Base-by-base conservation (phyloP, 1,140 invertebrate genomes). In the Amphibalanus amphitrite region DNA sequence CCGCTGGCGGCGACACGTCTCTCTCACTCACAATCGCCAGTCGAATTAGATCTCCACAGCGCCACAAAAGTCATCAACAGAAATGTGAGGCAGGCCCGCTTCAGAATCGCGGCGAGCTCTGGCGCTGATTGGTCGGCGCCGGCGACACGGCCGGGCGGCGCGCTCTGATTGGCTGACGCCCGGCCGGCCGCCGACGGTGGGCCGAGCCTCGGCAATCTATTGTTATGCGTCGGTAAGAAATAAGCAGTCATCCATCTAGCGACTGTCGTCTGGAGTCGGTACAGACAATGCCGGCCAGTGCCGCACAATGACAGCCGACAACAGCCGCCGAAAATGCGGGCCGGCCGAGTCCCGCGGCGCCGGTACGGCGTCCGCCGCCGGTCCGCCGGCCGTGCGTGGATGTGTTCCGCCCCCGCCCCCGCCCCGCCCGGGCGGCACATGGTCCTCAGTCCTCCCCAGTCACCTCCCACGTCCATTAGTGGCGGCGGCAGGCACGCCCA, bases 1-100 rank as follows among this genome's bases (percentile, higher is more conserved):
- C 33, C 4, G 20, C 47, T 17, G 20, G 1, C 47, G 20, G 47
- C 47, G 47, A 59, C 47, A 59, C 47, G 47, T 59, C 47, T 59
- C 47, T 59, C 47, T 59, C 47, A 59, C 47, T 59, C 47, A 59
- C 47, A 59, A 59, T 59, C 47, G 47, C 47, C 47, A 59, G 47
- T 59, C 47, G 47, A 59, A 59, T 59, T 59, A 59, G 47, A 59
- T 23, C 47, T 59, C 47, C 10, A 23, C 47, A 59, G 47, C 47
- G 47, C 47, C 47, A 59, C 47, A 59, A 59, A 59, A 59, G 47
- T 59, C 47, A 59, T 59, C 10, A 59, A 59, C 47, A 59, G 47
- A 59, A 59, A 59, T 59, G 47, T 59, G 47, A 59, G 47, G 47
- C 47, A 59, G 47, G 47, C 47, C 47, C 47, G 47, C 47, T 59